Percentiles rank a stretch among this genome's conserved stretches.
Evolutionary conservation across 2,888 invertebrate genomes (phyloP).

Genomic region (Timandra comae): DNA sequence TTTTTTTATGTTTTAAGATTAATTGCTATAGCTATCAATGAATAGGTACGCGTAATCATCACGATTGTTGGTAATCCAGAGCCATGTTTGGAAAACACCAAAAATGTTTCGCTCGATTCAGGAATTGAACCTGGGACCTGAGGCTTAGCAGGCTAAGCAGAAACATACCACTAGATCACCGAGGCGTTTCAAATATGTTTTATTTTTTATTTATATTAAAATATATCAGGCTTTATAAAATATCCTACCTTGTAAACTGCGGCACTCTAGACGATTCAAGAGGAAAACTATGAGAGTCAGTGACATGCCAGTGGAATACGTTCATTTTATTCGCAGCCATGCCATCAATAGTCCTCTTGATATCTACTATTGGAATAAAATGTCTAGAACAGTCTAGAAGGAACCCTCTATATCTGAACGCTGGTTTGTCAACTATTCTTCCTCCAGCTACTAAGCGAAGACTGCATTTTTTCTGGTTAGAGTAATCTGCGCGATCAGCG

Average conservation of each 20-base stretch:
- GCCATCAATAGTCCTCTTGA: conserved; percentile 85
- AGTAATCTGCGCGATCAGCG: conserved; percentile 39
- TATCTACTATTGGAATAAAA: conserved; percentile 83
- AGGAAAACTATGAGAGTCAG: conserved; percentile 95
- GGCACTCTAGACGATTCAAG: conserved; percentile 85
- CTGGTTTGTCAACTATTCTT: conserved; percentile 85
- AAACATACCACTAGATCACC: too few species aligned
- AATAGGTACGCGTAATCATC: too few species aligned
- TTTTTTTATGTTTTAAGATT: too few species aligned
- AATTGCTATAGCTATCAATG: too few species aligned
- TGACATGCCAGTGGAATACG: conserved; percentile 94
- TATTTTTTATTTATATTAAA: too few species aligned
- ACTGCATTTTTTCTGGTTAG: conserved; percentile 51
- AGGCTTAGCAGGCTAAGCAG: too few species aligned
- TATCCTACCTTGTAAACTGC: conserved; percentile 81
- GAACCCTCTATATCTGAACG: conserved; percentile 90
- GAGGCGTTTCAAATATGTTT: too few species aligned
- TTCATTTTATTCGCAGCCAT: conserved; percentile 94
- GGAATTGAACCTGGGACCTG: too few species aligned
- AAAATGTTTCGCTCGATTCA: too few species aligned
- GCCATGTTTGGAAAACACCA: too few species aligned
- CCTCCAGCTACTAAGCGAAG: conserved; percentile 79
- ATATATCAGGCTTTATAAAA: neutral
- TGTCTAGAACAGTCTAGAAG: conserved; percentile 93
- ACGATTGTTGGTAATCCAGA: too few species aligned